These are phyloP conservation scores for Paradoxurus hermaphroditus DNA, from an alignment of 2,113 vertebrate genomes.

Conservation along the genomic window DNA sequence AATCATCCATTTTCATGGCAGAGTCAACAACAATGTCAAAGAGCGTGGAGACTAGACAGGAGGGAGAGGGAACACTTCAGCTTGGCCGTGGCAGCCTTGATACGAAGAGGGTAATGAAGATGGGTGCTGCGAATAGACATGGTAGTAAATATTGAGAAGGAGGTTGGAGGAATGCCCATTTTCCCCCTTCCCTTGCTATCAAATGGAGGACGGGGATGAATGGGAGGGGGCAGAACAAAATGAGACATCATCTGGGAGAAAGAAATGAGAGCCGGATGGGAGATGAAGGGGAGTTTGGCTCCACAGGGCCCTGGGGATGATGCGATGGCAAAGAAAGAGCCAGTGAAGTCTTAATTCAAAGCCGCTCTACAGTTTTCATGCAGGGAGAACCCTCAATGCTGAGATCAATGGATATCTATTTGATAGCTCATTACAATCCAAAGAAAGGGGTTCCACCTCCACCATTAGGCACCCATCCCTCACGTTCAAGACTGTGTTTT, in stretches of 20 bases:
- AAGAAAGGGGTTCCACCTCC: too few species aligned
- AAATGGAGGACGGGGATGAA: neutral
- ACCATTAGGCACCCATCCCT: neutral
- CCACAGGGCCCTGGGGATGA: neutral
- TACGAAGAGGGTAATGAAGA: neutral
- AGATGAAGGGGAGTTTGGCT: neutral
- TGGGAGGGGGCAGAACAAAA: neutral
- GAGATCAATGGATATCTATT: too few species aligned
- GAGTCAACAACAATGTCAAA: neutral
- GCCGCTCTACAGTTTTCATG: fast-evolving
- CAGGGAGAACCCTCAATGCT: neutral
- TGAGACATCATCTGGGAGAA: neutral
- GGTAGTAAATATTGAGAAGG: neutral
- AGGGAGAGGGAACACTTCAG: neutral
- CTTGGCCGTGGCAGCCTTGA: fast-evolving
- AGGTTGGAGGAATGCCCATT: neutral
- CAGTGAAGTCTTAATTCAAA: neutral
- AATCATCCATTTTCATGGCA: neutral
- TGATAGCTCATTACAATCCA: neutral
- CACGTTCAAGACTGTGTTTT: neutral
- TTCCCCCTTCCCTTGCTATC: neutral
- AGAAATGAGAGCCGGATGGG: neutral
- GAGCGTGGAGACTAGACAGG: neutral
- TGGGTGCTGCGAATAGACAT: neutral
- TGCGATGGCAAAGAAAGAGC: too few species aligned